phyloP scores from a whole-genome alignment of 2,113 vertebrate species.

The Sturnira hondurensis region DNA sequence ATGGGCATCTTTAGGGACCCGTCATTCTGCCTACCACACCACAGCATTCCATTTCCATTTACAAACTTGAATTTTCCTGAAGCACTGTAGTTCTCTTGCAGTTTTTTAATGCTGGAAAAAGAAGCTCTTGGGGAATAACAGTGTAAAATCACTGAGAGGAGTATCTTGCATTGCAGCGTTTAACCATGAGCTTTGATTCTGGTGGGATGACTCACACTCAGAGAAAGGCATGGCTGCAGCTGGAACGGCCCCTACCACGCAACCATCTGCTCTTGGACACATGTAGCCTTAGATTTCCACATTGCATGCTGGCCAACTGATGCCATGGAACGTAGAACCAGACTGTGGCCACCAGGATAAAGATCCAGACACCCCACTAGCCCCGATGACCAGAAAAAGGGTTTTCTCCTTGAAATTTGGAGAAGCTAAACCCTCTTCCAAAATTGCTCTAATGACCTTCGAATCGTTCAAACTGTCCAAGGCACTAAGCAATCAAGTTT shows the following conservation, averaged over 20 bases:
- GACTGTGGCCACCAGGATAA: neutral
- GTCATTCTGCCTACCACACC: neutral
- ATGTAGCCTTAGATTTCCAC: neutral
- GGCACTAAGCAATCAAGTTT: neutral
- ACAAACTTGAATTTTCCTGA: neutral
- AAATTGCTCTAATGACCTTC: neutral
- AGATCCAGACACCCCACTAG: neutral
- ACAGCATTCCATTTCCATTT: neutral
- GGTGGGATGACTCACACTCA: neutral
- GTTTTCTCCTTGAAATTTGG: neutral
- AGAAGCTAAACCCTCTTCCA: neutral
- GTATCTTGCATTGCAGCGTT: neutral
- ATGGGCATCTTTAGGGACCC: neutral
- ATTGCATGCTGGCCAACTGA: neutral
- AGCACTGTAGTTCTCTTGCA: neutral
- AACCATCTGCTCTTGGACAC: neutral
- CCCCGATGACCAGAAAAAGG: neutral
- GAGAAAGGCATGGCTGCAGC: neutral
- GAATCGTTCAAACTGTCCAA: slow-evolving; percentile 4
- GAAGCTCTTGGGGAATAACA: neutral
- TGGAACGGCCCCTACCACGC: neutral
- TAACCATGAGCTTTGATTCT: neutral
- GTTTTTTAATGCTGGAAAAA: neutral
- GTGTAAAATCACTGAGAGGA: neutral
- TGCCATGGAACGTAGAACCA: neutral